Evolutionary conservation across 2,797 vertebrate species (phyloP).

Genomic region (Kryptolebias ocellatus): DNA sequence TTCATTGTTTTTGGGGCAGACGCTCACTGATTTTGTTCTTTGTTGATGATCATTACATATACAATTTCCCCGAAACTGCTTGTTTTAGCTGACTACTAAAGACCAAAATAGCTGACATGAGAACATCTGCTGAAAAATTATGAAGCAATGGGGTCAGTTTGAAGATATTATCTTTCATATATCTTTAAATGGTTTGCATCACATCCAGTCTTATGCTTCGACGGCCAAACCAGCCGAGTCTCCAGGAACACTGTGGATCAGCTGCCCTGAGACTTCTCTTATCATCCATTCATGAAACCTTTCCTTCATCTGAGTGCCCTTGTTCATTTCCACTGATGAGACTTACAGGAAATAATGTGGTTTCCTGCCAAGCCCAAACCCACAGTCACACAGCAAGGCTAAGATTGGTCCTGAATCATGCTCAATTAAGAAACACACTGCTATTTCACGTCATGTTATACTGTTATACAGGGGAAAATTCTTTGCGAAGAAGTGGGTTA

Average conservation of each 20-base stretch:
- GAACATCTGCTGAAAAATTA: not conserved
- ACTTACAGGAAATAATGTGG: constrained; percentile 70
- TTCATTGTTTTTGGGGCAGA: not conserved
- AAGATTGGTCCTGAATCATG: constrained; percentile 50
- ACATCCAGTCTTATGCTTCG: constrained; percentile 1
- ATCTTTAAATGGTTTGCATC: not conserved
- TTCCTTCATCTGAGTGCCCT: constrained; percentile 55
- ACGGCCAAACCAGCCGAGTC: not conserved
- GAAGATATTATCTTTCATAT: not conserved
- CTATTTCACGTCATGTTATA: not conserved
- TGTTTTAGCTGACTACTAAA: not conserved
- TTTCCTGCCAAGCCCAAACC: constrained; percentile 71
- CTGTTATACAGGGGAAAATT: not conserved
- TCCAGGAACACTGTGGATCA: not conserved
- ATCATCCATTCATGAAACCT: constrained; percentile 63
- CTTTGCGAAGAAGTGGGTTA: not conserved
- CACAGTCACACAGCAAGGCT: constrained; percentile 31
- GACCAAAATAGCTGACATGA: not conserved
- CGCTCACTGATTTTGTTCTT: not conserved
- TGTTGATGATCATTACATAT: not conserved
- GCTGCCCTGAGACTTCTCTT: constrained; percentile 20
- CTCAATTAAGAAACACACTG: constrained; percentile 13
- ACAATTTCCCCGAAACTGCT: not conserved
- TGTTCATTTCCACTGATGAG: constrained; percentile 63
- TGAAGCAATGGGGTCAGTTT: constrained; percentile 16